Base-by-base conservation (phyloP, 2,888 invertebrate genomes). In the Anagyrus pseudococci region DNA sequence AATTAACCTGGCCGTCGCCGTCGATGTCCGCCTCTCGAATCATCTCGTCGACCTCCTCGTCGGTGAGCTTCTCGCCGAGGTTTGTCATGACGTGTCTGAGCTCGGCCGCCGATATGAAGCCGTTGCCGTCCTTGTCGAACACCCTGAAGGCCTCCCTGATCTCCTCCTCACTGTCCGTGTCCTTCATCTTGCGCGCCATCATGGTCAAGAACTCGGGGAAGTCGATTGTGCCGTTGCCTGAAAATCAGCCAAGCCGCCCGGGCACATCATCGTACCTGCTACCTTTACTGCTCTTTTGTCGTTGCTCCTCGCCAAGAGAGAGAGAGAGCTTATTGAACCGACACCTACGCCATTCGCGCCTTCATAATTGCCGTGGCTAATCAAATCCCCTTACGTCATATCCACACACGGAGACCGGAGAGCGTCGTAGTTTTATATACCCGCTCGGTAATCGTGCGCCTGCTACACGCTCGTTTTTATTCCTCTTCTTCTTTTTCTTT, bases 111-210 rank as follows among this genome's bases (percentile, higher is more conserved):
- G 95, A 95, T 84, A 98, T 98, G 87, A 97, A 98, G 77, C 98
- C 98, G 83, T 98, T 98, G 82, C 97, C 97, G 86, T 98, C 98
- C 86, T 98, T 97, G 87, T 98, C 98, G 85, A 98, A 98, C 76
- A 96, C 97, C 85, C 97, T 91, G 91, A 98, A 94, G 75, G 98
- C 98, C 84, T 98, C 98, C 83, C 97, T 91, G 84, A 98, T 97
- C 85, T 98, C 98, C 84, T 98, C 97, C 88, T 97, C 97, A 83
- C 96, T 94, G 86, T 99, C 98, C 72, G 98, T 98, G 86, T 98
- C 98, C 85, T 98, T 98, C 96, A 98, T 98, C 89, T 98, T 99
- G 81, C 98, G 91, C 79, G 98, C 98, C 98, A 99, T 99, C 98
- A 99, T 98, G 82, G 98, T 98, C 79, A 99, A 89, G 88, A 99